phyloP scores from a whole-genome alignment of 2,113 vertebrate genomes.

The Corythornis cristatus region DNA sequence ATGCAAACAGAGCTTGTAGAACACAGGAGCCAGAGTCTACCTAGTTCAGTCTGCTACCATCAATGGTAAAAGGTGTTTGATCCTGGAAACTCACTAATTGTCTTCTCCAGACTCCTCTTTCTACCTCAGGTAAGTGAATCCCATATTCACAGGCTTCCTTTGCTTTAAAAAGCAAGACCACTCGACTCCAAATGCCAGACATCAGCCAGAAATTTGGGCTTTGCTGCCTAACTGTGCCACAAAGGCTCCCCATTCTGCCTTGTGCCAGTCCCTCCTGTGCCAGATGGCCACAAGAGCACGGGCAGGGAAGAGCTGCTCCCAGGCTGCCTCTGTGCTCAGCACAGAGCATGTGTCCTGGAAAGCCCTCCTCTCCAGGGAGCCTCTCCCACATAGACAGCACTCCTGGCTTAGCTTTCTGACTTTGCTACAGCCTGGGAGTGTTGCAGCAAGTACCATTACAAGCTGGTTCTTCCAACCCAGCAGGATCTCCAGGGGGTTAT shows the following conservation, averaged over 20 bases:
- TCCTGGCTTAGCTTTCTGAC: background rate
- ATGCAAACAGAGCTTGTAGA: background rate
- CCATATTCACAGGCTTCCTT: background rate
- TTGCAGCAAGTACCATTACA: background rate
- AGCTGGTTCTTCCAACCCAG: background rate
- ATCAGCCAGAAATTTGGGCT: background rate
- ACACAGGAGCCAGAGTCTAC: background rate
- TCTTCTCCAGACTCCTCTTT: background rate
- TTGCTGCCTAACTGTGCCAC: background rate
- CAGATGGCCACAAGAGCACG: background rate
- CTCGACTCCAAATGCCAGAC: background rate
- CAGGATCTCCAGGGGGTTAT: background rate
- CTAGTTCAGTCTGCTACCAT: background rate
- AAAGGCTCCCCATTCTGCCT: background rate
- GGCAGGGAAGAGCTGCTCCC: background rate
- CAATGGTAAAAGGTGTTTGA: background rate
- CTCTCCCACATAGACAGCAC: background rate
- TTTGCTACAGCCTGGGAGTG: background rate
- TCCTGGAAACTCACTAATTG: background rate
- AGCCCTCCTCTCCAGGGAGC: background rate
- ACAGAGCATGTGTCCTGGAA: background rate
- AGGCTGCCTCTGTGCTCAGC: background rate
- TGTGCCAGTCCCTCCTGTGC: background rate
- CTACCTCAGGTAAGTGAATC: background rate
- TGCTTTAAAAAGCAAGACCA: background rate